Evolutionary conservation across 2,113 vertebrate genomes (phyloP).

Genomic region (Corythornis cristatus): DNA sequence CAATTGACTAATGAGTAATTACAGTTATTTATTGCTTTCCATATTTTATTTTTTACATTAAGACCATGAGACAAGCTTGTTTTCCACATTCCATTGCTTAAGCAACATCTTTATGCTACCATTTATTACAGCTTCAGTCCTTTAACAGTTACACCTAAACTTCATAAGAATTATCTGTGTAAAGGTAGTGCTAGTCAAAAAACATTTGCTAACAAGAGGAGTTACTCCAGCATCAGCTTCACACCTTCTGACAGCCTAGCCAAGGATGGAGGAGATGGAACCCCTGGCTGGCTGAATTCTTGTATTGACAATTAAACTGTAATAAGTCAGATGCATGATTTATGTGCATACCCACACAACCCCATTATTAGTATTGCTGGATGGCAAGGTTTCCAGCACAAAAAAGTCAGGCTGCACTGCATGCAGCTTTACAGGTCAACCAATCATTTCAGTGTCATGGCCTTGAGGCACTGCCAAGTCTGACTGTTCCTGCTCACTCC

Average conservation of each 20-base stretch:
- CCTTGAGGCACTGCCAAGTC: too few relatives aligned
- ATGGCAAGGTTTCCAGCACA: not conserved
- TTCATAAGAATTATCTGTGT: not conserved
- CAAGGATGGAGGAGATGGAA: not conserved
- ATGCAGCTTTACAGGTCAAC: not conserved
- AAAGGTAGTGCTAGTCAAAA: not conserved
- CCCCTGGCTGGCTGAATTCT: rapidly evolving
- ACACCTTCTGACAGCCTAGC: not conserved
- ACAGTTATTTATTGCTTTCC: not conserved
- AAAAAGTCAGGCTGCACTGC: not conserved
- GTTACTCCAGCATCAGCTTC: rapidly evolving
- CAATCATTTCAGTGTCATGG: not conserved
- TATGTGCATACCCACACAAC: not conserved
- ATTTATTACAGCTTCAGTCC: not conserved
- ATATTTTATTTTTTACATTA: not conserved
- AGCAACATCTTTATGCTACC: not conserved
- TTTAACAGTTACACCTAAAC: not conserved
- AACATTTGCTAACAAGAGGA: not conserved
- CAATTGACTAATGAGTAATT: not conserved
- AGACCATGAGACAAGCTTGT: not conserved
- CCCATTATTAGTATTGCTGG: not conserved
- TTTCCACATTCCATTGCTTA: not conserved
- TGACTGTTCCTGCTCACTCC: too few relatives aligned
- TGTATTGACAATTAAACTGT: not conserved
- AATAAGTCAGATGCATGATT: not conserved